Base-by-base conservation (phyloP, 2,888 invertebrate genomes). In the Priapulus caudatus region DNA sequence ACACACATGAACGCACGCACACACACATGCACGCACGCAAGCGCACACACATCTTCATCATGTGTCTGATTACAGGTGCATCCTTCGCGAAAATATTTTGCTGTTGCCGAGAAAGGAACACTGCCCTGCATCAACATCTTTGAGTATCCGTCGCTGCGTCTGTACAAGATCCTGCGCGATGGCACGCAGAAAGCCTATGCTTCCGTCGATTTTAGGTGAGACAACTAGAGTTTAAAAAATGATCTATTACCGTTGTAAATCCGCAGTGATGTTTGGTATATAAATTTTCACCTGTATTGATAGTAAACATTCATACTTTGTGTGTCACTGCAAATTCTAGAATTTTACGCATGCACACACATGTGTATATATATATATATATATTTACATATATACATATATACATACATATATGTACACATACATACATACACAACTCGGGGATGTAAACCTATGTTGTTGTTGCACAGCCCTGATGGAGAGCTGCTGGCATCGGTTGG, bases 381-480 rank as follows among this genome's bases (percentile, higher is more conserved):
- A n/a, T n/a, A n/a, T n/a, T n/a, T n/a, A n/a, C n/a, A n/a, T n/a
- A n/a, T n/a, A 44, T 44, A 52, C 43, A 16, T 4, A 51, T 18
- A 23, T 45, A 19, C 15, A 51, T 47, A 49, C 5, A n/a, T n/a
- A n/a, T n/a, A n/a, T n/a, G n/a, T n/a, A n/a, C n/a, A n/a, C n/a
- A n/a, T n/a, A n/a, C n/a, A n/a, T n/a, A n/a, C n/a, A n/a, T n/a
- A n/a, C n/a, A n/a, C n/a, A n/a, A n/a, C n/a, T n/a, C n/a, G n/a
- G n/a, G n/a, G n/a, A n/a, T n/a, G n/a, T n/a, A n/a, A n/a, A n/a
- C n/a, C n/a, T n/a, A n/a, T n/a, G n/a, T n/a, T n/a, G n/a, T n/a
- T n/a, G n/a, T n/a, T n/a, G n/a, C n/a, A n/a, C 66, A 90, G 88
- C 64, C 81, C 83, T 2, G 81, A 84, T 61, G 92, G 91, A 0